A percentile compares a stretch with the other conserved stretches of the same genome.
Conservation (phyloP, 2,888 invertebrate genomes). For the Ariolimax columbianus region DNA sequence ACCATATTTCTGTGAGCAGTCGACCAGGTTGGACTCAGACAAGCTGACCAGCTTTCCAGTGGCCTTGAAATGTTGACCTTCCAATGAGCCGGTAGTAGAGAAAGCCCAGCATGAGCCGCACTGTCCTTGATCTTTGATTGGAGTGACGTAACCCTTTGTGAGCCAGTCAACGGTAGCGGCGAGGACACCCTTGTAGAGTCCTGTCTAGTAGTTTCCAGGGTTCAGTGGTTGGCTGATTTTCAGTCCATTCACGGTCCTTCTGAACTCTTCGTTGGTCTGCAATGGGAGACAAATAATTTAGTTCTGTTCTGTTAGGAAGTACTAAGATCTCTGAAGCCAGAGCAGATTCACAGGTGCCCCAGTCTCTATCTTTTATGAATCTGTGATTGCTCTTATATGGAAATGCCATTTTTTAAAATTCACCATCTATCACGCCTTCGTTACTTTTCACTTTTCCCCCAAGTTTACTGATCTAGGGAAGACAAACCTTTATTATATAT, state of each 20-base stretch:
- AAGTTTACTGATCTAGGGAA: no score
- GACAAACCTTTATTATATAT: no score
- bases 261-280: constrained; percentile 51
- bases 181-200: constrained; percentile 50
- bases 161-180: constrained; percentile 74
- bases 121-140: constrained; percentile 79
- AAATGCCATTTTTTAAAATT: no score
- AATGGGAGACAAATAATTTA: background rate
- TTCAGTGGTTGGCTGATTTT: constrained; percentile 6
- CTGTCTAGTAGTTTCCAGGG: constrained; percentile 30
- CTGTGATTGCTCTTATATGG: no score
- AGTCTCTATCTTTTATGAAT: no score
- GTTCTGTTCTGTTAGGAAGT: no score
- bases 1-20: constrained; percentile 76
- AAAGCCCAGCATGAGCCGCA: constrained; percentile 96
- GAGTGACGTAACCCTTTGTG: constrained; percentile 74
- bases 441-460: no score
- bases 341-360: no score
- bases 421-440: no score
- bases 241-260: constrained; percentile 43
- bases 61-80: constrained; percentile 78
- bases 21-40: constrained; percentile 78
- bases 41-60: constrained; percentile 82
- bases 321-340: no score
- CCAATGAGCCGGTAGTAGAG: constrained; percentile 84